Evolutionary conservation across 2,888 invertebrate genomes (phyloP).

Genomic region (Hyppa rectilinea): DNA sequence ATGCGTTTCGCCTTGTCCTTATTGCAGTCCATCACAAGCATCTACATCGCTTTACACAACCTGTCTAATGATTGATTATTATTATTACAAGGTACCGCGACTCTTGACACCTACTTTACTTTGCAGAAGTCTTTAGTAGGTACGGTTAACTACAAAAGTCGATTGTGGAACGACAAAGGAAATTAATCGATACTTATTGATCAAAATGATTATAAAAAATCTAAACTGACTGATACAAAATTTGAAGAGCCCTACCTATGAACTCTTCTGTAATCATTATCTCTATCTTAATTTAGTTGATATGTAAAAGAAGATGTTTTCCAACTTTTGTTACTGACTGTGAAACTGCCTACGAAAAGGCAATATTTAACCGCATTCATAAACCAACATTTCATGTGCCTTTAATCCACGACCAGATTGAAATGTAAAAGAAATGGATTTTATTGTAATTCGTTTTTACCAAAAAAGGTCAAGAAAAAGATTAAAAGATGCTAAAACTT

Average conservation of each 20-base stretch:
- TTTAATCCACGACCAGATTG: constrained; percentile 5
- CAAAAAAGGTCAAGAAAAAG: constrained; percentile 7
- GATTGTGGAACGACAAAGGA: no score
- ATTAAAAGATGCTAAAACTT: background rate
- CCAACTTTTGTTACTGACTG: background rate
- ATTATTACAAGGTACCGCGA: constrained; percentile 58
- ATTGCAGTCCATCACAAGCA: constrained; percentile 68
- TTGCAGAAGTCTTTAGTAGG: constrained; percentile 19
- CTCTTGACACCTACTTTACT: constrained; percentile 57
- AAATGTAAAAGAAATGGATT: background rate
- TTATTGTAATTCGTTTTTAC: constrained; percentile 19
- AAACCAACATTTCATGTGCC: background rate
- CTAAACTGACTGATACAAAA: background rate
- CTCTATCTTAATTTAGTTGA: no score
- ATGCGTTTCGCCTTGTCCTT: constrained; percentile 80
- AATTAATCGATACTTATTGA: no score
- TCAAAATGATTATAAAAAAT: background rate
- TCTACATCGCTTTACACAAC: constrained; percentile 72
- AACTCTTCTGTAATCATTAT: no score
- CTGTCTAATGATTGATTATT: constrained; percentile 72
- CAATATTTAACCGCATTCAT: constrained; percentile 13
- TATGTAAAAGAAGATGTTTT: background rate
- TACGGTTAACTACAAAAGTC: background rate
- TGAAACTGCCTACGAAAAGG: background rate
- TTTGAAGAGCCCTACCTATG: no score